These are phyloP conservation scores for Palaemon carinicauda DNA, from an alignment of 1,140 invertebrate species.

Conservation along the genomic window DNA sequence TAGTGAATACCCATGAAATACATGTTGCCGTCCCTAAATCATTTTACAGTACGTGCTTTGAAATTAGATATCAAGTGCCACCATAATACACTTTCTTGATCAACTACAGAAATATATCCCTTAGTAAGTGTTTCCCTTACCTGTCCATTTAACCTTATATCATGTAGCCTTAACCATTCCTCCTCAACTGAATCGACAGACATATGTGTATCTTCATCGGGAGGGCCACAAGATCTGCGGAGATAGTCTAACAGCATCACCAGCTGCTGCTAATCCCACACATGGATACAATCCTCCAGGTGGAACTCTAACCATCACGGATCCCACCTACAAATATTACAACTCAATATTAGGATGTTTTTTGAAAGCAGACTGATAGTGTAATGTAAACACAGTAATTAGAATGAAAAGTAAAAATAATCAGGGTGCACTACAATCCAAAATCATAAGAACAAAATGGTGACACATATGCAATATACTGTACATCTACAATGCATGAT, in stretches of 20 bases:
- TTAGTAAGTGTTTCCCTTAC: constrained; percentile 61
- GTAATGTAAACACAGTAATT: too few species aligned
- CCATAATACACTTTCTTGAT: too few species aligned
- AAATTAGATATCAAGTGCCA: too few species aligned
- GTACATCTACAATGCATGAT: too few species aligned
- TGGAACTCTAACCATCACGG: constrained; percentile 46
- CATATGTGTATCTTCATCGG: constrained; percentile 68
- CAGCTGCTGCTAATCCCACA: constrained; percentile 66
- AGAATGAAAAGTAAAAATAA: too few species aligned
- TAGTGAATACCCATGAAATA: too few species aligned
- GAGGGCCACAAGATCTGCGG: constrained; percentile 65
- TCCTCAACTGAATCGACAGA: constrained; percentile 70
- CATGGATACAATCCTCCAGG: constrained; percentile 65
- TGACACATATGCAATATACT: too few species aligned
- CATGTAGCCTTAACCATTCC: constrained; percentile 70
- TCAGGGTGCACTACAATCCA: too few species aligned
- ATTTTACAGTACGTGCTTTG: too few species aligned
- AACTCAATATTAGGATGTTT: background rate
- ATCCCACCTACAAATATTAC: constrained; percentile 60
- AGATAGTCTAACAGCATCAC: constrained; percentile 64
- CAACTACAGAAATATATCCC: too few species aligned
- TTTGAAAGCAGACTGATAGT: background rate
- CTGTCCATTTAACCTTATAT: constrained; percentile 68
- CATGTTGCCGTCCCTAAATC: too few species aligned
- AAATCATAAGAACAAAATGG: too few species aligned